Base-by-base conservation (phyloP, 2,113 vertebrate genomes). In the Cricetomys ansorgei region DNA sequence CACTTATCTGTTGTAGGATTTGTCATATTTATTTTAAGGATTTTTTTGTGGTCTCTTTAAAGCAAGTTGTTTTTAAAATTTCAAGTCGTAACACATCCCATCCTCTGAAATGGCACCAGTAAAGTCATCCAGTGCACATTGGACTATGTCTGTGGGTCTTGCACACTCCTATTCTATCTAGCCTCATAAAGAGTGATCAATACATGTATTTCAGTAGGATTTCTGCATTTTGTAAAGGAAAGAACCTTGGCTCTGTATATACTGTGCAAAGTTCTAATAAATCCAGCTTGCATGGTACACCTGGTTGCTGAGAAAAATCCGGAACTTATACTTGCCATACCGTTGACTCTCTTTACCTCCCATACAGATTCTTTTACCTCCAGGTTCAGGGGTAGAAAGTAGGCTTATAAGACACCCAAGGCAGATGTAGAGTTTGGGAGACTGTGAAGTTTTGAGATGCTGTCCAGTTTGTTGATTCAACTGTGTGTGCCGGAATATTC, bases 151-250 rank as follows among this genome's bases (percentile, higher is more conserved):
- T 57, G 27, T 81, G 40, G 1, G 50, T 88, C 59, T 67, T 1
- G 5, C 19, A 31, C 8, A 43, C 25, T 15, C 45, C 89, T 45
- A 7, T 8, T 70, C 19, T 48, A 19, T 13, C 40, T 48, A 40
- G n/a, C 70, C 2, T n/a, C 1, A 1, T 21, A 84, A 64, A 15
- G n/a, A 1, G 0, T 53, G 76, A 1, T 5, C 31, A 0, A 55
- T 29, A 43, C 7, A 0, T n/a, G 21, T 23, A 15, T 76, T 84
- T 88, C 64, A 10, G 31, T 72, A 40, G 64, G 27, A 57, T 57
- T 59, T 25, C 13, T 3, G 89, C 45, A 70, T 67, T 73, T 85
- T 25, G 29, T 37, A n/a, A n/a, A 85, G 15, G 15, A 3, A 83
- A 17, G n/a, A 45, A 48, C 37, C 10, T 84, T 83, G 69, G 50